Percentiles rank a stretch among this genome's conserved stretches.
phyloP scores from a whole-genome alignment of 2,797 vertebrate genomes.

The Brotogeris chrysoptera region DNA sequence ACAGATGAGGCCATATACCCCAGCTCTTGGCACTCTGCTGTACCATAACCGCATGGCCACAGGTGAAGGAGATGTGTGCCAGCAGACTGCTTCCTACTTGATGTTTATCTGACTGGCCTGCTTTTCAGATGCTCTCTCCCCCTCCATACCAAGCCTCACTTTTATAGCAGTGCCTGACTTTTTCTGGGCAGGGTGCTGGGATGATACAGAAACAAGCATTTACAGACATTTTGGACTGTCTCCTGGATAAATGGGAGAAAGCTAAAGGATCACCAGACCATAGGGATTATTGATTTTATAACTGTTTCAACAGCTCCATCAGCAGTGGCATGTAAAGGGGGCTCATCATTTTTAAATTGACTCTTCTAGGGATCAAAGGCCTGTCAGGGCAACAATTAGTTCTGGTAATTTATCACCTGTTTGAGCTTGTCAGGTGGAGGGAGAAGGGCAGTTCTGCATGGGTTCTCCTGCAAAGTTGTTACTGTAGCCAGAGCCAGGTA shows the following conservation, averaged over 20 bases:
- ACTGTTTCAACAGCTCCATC: slow-evolving; percentile 6
- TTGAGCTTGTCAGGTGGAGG: slow-evolving; percentile 33
- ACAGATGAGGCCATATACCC: neutral
- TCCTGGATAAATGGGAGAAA: slow-evolving; percentile 17
- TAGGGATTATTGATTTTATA: neutral
- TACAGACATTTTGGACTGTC: slow-evolving; percentile 10
- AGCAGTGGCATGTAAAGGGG: neutral
- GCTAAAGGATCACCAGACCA: neutral
- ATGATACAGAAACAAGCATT: neutral
- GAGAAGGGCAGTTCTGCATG: slow-evolving; percentile 50
- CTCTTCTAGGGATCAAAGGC: slow-evolving; percentile 41
- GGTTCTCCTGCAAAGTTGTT: slow-evolving; percentile 3
- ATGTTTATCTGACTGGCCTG: neutral
- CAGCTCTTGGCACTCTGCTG: neutral
- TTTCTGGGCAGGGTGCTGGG: neutral
- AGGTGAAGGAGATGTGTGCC: neutral
- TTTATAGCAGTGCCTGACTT: neutral
- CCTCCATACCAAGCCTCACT: neutral
- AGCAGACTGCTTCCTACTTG: neutral
- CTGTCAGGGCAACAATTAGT: slow-evolving; percentile 8
- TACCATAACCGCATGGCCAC: neutral
- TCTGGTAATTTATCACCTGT: slow-evolving; percentile 48
- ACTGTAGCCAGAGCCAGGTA: neutral
- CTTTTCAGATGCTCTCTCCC: neutral
- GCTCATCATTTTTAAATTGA: slow-evolving; percentile 23